phyloP scores from a whole-genome alignment of 2,888 invertebrate genomes.

The Chromoteleia sp. region DNA sequence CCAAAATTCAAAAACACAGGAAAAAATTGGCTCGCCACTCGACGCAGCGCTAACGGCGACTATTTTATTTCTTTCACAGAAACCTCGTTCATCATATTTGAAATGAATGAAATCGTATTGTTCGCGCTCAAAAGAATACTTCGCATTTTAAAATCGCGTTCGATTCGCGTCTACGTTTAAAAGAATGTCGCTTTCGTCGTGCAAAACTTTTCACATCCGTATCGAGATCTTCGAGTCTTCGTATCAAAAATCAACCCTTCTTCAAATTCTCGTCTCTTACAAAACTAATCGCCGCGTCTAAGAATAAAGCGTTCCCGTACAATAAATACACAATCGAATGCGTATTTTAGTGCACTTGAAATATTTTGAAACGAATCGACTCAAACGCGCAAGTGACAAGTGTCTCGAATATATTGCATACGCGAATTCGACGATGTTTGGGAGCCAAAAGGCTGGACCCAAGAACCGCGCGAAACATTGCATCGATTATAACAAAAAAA shows the following conservation, averaged over 20 bases:
- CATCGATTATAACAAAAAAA: constrained; percentile 4
- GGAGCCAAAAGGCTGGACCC: constrained; percentile 56
- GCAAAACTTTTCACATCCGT: too few species aligned
- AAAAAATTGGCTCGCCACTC: constrained; percentile 44
- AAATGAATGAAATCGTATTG: constrained; percentile 14
- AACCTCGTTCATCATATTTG: constrained; percentile 11
- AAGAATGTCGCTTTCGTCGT: too few species aligned
- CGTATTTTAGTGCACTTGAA: constrained; percentile 66
- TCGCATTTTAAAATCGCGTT: background rate
- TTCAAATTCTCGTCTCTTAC: constrained; percentile 16
- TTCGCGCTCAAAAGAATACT: background rate
- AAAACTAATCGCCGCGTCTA: constrained; percentile 45
- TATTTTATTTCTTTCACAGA: constrained; percentile 11
- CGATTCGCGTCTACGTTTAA: constrained; percentile 1
- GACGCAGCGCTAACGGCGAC: constrained; percentile 4
- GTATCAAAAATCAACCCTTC: background rate
- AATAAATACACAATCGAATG: constrained; percentile 67
- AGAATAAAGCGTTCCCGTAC: constrained; percentile 53
- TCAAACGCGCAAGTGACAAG: constrained; percentile 66
- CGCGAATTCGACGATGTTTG: constrained; percentile 45
- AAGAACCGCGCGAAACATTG: constrained; percentile 15
- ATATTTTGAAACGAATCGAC: constrained; percentile 69
- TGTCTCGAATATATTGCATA: constrained; percentile 58
- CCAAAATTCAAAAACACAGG: constrained; percentile 54
- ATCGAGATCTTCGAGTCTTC: background rate